Percentiles rank a stretch among this genome's conserved stretches.
phyloP scores from a whole-genome alignment of 1,140 invertebrate species.

The Araneus ventricosus region DNA sequence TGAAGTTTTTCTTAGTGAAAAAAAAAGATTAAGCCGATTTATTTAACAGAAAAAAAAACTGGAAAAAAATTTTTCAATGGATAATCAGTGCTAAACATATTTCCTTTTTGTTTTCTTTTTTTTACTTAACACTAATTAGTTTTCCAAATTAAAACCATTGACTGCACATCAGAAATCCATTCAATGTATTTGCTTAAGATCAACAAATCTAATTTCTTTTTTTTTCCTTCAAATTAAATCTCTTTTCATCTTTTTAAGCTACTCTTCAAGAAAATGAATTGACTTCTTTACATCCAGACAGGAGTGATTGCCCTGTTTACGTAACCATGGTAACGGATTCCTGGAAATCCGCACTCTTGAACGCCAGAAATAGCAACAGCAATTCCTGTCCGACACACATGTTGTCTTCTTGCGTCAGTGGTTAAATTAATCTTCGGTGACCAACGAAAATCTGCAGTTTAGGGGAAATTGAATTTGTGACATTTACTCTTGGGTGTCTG shows the following conservation, averaged over 20 bases:
- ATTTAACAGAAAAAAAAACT: too few relatives aligned
- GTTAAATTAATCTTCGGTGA: not conserved
- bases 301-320: slow-evolving; percentile 17
- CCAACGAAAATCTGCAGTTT: not conserved
- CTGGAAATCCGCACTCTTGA: not conserved
- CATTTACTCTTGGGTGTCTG: not conserved
- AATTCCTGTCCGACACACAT: not conserved
- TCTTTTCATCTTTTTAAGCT: slow-evolving; percentile 6
- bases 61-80: too few relatives aligned
- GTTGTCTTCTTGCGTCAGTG: not conserved
- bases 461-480: not conserved
- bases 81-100: too few relatives aligned
- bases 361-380: not conserved
- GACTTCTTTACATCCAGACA: not conserved
- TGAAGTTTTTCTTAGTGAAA: not conserved
- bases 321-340: not conserved
- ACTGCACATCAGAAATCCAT: not conserved
- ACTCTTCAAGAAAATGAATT: not conserved
- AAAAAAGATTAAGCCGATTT: not conserved
- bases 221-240: not conserved
- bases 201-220: not conserved
- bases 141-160: not conserved
- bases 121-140: not conserved
- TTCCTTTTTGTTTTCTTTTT: too few relatives aligned
- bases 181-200: not conserved